Base-by-base conservation (phyloP, 2,888 invertebrate genomes). In the Ophioninae sp. region DNA sequence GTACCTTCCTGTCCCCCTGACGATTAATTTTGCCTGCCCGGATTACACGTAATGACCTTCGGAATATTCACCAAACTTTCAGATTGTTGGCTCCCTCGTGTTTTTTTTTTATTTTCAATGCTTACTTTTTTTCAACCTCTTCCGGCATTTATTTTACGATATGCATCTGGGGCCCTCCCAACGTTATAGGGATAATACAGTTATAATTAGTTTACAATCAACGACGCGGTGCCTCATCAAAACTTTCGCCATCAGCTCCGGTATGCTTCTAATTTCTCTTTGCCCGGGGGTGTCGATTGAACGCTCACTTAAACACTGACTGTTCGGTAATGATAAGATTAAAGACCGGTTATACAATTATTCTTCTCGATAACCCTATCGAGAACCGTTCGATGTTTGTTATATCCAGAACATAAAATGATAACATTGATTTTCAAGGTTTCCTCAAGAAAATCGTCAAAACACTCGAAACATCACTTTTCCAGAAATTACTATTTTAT, bases 1-100 rank as follows among this genome's bases (percentile, higher is more conserved):
- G 20, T 64, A 74, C 76, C 30, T 30, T 30, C 3, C 30, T 76
- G 84, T 84, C 81, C 74, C 80, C 74, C 74, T 61, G 78, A 81
- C 79, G 75, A 84, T 84, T 84, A 84, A 81, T 84, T 79, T 67
- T 72, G 56, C 72, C 75, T 56, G 80, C 79, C 79, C 72, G 79
- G 79, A 84, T 81, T 84, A 75, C 79, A 23, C 81, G 75, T 81
- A 84, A 84, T 84, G 81, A 75, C 79, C 78, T n/a, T 56, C 23
- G 67, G 58, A 37, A 71, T 68, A 44, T 41, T 39, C 41, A 39
- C 67, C 61, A 59, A 72, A 78, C 39, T 75, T 30, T 56, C 78
- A 10, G 30, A 69, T 81, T 73, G 67, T 72, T 71, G 51, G 30
- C 22, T 30, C 20, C 69, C 51, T 22, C 39, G 13, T 30, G n/a